phyloP scores from a whole-genome alignment of 2,797 vertebrate genomes.

The Bradypus variegatus region DNA sequence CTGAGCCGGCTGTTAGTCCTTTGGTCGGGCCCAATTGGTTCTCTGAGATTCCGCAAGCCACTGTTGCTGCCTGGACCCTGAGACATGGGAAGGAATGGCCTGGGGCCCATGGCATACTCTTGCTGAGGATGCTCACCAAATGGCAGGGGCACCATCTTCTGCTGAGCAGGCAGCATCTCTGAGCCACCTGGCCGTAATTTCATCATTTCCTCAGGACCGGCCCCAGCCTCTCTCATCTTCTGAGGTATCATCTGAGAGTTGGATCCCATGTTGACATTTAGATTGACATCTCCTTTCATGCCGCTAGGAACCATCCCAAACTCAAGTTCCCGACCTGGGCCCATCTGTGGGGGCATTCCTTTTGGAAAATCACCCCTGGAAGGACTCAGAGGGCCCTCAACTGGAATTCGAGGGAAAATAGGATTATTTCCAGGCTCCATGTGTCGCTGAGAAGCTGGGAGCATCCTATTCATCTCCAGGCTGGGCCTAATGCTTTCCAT shows the following conservation, averaged over 20 bases:
- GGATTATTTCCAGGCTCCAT: conserved; percentile 91
- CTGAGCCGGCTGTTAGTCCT: conserved; percentile 95
- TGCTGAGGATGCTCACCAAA: conserved; percentile 91
- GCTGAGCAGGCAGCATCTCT: conserved; percentile 79
- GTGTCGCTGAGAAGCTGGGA: conserved; percentile 85
- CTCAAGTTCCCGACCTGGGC: conserved; percentile 87
- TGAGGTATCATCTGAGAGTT: conserved; percentile 90
- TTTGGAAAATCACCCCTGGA: conserved; percentile 92
- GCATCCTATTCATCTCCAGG: conserved; percentile 92
- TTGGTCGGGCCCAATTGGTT: conserved; percentile 93
- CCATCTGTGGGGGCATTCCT: conserved; percentile 78
- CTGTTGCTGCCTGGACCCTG: conserved; percentile 77
- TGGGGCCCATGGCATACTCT: conserved; percentile 92
- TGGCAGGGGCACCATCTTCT: conserved; percentile 87
- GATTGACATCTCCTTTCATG: conserved; percentile 80
- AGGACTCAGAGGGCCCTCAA: conserved; percentile 95
- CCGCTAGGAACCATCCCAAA: conserved; percentile 89
- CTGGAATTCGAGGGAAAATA: conserved; percentile 92
- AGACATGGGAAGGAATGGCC: conserved; percentile 87
- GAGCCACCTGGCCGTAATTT: conserved; percentile 74
- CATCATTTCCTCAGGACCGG: conserved; percentile 79
- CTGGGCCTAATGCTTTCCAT: conserved; percentile 80
- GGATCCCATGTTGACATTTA: conserved; percentile 83
- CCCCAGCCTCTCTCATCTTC: conserved; percentile 87
- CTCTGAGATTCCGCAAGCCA: conserved; percentile 84